Conservation (phyloP, 2,797 vertebrate species). For the Paratrypauchen microcephalus region DNA sequence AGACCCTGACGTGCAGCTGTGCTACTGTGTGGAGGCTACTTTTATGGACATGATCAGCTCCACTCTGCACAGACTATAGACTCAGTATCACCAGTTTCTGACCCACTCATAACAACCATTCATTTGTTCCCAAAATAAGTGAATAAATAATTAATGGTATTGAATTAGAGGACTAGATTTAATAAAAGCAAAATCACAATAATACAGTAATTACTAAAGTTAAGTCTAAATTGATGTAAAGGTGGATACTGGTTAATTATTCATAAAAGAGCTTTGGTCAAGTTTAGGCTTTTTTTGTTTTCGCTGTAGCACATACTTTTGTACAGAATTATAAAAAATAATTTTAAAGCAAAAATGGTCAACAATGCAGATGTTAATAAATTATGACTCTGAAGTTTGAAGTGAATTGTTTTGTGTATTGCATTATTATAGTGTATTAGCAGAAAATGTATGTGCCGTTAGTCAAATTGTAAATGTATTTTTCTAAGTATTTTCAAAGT, state of each 20-base stretch:
- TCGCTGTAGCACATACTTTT: not conserved
- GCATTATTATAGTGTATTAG: constrained; percentile 33
- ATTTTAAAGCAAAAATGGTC: constrained; percentile 9
- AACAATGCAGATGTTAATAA: constrained; percentile 20
- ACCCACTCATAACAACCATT: not conserved
- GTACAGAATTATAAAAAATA: not conserved
- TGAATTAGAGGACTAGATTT: not conserved
- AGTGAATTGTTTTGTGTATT: constrained; percentile 26
- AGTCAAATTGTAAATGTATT: constrained; percentile 51
- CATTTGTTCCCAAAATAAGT: not conserved
- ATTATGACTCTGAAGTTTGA: constrained; percentile 20
- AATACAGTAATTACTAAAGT: too few species aligned
- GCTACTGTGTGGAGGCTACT: constrained; percentile 92
- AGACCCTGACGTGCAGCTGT: constrained; percentile 93
- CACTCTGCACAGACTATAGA: constrained; percentile 87
- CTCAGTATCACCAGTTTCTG: constrained; percentile 15
- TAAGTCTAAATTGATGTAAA: not conserved
- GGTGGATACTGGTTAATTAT: not conserved
- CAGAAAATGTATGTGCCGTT: constrained; percentile 40
- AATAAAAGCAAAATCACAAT: not conserved
- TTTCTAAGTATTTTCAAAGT: constrained; percentile 51
- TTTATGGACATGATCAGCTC: constrained; percentile 95
- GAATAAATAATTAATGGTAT: not conserved
- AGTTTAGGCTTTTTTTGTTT: not conserved
- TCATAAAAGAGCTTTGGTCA: not conserved